Conservation (phyloP, 2,113 vertebrate species). For the Marmota flaviventris region DNA sequence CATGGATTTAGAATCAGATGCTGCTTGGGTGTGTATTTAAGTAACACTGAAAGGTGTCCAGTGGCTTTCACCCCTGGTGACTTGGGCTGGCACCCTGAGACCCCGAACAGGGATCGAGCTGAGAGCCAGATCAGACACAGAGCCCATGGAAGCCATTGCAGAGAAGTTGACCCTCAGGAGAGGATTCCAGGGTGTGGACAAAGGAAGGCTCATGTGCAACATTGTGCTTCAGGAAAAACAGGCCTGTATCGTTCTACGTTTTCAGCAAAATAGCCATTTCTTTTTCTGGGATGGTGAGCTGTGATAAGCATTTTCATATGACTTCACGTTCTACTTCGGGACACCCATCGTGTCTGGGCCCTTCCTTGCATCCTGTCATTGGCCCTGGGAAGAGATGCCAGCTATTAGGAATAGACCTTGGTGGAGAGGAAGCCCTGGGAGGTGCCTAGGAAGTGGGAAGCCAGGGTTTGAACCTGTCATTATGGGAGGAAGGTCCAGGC, state of each 20-base stretch:
- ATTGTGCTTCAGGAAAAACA: not conserved
- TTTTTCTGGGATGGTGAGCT: not conserved
- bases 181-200: not conserved
- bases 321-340: not conserved
- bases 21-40: not conserved
- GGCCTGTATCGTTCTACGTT: not conserved
- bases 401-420: too few species aligned
- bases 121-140: not conserved
- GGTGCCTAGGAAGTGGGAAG: too few species aligned
- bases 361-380: not conserved
- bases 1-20: rapidly evolving
- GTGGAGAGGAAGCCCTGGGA: not conserved
- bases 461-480: not conserved
- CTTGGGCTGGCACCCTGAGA: rapidly evolving
- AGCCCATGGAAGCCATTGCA: rapidly evolving
- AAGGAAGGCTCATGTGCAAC: not conserved
- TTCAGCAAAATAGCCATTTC: not conserved
- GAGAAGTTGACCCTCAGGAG: not conserved
- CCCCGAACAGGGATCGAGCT: rapidly evolving
- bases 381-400: not conserved
- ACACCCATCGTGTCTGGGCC: rapidly evolving
- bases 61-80: too few species aligned
- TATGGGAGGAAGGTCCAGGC: not conserved
- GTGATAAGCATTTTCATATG: not conserved
- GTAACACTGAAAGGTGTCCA: too few species aligned